These are phyloP conservation scores for Eubasilissa regina DNA, from an alignment of 1,140 invertebrate genomes.

Conservation along the genomic window DNA sequence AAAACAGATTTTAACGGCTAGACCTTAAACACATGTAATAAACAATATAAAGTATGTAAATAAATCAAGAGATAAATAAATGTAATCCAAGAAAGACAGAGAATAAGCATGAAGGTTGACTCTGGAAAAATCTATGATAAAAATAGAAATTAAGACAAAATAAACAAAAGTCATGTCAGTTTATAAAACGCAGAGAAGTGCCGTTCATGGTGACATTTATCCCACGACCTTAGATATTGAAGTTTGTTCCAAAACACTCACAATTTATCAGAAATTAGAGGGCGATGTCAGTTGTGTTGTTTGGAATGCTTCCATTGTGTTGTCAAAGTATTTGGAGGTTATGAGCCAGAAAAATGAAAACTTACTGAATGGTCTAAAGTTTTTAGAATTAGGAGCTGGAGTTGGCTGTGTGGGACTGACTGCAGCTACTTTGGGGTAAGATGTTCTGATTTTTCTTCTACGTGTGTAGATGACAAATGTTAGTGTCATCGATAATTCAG, in stretches of 20 bases:
- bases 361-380: constrained; percentile 73
- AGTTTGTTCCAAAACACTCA: constrained; percentile 68
- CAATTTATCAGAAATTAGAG: constrained; percentile 77
- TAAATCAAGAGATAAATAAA: too few species aligned
- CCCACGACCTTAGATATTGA: constrained; percentile 53
- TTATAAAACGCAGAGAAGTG: constrained; percentile 44
- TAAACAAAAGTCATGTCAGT: constrained; percentile 36
- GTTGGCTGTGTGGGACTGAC: constrained; percentile 81
- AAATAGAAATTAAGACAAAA: not conserved
- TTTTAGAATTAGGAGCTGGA: constrained; percentile 82
- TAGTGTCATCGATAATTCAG: too few species aligned
- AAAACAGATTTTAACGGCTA: too few species aligned
- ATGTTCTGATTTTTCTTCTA: constrained; percentile 45
- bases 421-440: constrained; percentile 81
- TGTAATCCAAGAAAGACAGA: too few species aligned
- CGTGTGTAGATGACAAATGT: too few species aligned
- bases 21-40: too few species aligned
- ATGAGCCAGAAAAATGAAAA: constrained; percentile 68
- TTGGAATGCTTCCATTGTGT: constrained; percentile 85
- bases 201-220: constrained; percentile 44
- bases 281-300: constrained; percentile 86
- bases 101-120: too few species aligned
- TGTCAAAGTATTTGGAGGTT: constrained; percentile 82
- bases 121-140: too few species aligned
- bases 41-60: too few species aligned